phyloP scores from a whole-genome alignment of 1,140 invertebrate genomes.

The Ooceraea biroi region DNA sequence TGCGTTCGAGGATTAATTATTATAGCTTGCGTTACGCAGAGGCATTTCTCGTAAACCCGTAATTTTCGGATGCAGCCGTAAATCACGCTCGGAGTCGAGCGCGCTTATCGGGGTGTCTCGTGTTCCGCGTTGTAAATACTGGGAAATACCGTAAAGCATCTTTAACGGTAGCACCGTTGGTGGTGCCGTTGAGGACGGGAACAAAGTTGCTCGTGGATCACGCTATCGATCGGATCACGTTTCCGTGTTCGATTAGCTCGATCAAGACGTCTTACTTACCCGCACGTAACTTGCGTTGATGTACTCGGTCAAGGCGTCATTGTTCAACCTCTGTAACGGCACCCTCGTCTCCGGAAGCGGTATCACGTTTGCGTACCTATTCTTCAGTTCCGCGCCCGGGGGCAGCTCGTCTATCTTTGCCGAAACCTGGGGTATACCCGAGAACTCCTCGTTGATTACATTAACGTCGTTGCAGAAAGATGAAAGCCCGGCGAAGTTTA shows the following conservation, averaged over 20 bases:
- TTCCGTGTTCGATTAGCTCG: background rate
- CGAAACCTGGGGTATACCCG: conserved; percentile 91
- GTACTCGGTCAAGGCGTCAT: conserved; percentile 93
- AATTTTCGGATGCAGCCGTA: background rate
- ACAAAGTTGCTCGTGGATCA: background rate
- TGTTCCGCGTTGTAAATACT: conserved; percentile 2
- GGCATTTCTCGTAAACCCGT: background rate
- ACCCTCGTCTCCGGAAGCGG: conserved; percentile 96
- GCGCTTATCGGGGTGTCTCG: background rate
- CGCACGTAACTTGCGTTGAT: conserved; percentile 97
- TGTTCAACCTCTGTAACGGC: conserved; percentile 89
- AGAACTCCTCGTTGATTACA: conserved; percentile 92
- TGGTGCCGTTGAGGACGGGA: too few species aligned
- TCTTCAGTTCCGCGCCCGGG: conserved; percentile 94
- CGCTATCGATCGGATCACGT: background rate
- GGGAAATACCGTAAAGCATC: background rate
- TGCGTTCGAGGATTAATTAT: conserved; percentile 18
- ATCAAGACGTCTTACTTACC: conserved; percentile 85
- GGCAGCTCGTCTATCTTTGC: conserved; percentile 94
- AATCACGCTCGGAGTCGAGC: background rate
- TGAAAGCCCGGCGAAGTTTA: conserved; percentile 91
- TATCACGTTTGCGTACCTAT: conserved; percentile 97
- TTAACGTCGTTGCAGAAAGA: conserved; percentile 91
- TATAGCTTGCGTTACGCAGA: too few species aligned
- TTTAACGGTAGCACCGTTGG: background rate